Evolutionary conservation across 2,113 vertebrate species (phyloP).

Genomic region (Oreochromis tanganicae): DNA sequence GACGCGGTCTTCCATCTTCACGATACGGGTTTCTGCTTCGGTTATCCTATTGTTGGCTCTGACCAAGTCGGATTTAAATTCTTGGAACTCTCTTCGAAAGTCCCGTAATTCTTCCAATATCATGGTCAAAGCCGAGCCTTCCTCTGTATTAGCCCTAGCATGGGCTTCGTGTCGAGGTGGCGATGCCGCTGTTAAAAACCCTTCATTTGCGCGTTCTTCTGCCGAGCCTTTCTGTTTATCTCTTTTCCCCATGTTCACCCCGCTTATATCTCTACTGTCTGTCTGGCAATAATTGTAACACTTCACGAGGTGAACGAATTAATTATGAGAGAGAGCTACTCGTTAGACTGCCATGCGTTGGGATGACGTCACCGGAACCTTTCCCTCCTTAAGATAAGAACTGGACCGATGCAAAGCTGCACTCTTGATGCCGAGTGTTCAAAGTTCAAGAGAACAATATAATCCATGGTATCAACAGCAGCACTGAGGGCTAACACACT

Average conservation of each 20-base stretch:
- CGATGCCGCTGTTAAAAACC: accelerated
- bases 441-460: neutral
- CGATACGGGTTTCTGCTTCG: neutral
- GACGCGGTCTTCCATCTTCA: accelerated
- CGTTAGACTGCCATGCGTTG: too few relatives aligned
- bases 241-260: neutral
- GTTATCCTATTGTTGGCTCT: neutral
- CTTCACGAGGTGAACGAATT: neutral
- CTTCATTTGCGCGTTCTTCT: neutral
- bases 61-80: neutral
- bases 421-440: neutral
- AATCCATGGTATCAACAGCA: neutral
- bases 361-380: accelerated
- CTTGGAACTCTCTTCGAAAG: neutral
- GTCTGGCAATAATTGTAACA: neutral
- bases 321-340: neutral
- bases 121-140: accelerated
- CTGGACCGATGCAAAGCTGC: too few relatives aligned
- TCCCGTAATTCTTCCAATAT: neutral
- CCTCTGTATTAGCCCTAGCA: accelerated
- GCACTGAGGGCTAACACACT: neutral
- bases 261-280: neutral
- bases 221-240: neutral
- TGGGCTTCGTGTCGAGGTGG: neutral
- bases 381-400: too few relatives aligned